These are phyloP conservation scores for Alethe castanea DNA, from an alignment of 2,113 vertebrate genomes.

Conservation along the genomic window DNA sequence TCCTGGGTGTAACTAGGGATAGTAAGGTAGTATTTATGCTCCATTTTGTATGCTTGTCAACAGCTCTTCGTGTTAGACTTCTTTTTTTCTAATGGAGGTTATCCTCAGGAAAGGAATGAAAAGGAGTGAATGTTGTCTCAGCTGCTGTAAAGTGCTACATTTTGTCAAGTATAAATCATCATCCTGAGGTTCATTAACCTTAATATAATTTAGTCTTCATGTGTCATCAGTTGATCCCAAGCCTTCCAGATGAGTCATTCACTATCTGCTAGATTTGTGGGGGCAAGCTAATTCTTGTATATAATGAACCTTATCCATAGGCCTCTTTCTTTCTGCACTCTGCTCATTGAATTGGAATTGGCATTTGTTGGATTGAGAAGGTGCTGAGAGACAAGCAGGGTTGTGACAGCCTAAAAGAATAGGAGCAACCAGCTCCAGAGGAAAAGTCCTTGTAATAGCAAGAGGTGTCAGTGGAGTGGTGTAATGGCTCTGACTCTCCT, in stretches of 20 bases:
- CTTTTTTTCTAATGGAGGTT: neutral
- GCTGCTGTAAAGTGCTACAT: neutral
- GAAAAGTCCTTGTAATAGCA: neutral
- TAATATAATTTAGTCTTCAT: constrained; percentile 1
- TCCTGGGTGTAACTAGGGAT: neutral
- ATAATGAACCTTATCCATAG: neutral
- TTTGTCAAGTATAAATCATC: constrained; percentile 36
- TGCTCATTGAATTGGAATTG: neutral
- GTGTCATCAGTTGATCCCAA: constrained; percentile 1
- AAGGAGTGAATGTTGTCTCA: neutral
- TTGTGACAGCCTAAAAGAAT: neutral
- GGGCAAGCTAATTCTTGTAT: neutral
- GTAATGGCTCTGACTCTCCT: neutral
- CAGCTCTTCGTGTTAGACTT: neutral
- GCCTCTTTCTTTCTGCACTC: neutral
- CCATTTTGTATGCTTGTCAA: constrained; percentile 47
- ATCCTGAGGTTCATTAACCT: constrained; percentile 40
- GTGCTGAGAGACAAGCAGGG: neutral
- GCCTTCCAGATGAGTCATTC: constrained; percentile 10
- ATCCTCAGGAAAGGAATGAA: constrained; percentile 29
- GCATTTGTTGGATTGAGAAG: neutral
- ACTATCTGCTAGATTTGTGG: neutral
- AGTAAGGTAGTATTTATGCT: constrained; percentile 8
- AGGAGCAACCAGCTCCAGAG: neutral
- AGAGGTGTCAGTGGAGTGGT: neutral